Conservation (phyloP, 2,888 invertebrate genomes). For the Embidobia sp. region DNA sequence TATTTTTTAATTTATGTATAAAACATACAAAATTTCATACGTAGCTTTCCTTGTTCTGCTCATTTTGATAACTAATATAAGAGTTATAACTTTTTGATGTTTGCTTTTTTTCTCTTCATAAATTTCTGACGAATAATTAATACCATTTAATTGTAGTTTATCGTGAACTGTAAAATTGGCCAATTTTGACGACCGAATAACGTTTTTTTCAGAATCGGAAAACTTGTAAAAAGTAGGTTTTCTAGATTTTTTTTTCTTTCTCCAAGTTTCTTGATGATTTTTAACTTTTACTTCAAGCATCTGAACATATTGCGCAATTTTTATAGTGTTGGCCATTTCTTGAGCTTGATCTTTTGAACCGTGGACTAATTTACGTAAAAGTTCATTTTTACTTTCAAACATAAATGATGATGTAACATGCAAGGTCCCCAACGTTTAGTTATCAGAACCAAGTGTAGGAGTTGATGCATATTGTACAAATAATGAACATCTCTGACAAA, state of each 20-base stretch:
- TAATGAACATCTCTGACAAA: conserved; percentile 7
- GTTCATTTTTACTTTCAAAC: neutral
- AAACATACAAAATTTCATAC: too few species aligned
- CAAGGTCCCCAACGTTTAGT: conserved; percentile 2
- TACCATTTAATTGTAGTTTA: neutral
- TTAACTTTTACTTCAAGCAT: neutral
- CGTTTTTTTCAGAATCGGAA: neutral
- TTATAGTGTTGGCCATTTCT: neutral
- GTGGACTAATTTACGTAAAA: neutral
- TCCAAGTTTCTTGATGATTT: neutral
- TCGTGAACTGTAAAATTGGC: neutral
- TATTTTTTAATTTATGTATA: too few species aligned
- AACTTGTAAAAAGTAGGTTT: too few species aligned
- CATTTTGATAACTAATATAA: neutral
- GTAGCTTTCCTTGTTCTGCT: neutral
- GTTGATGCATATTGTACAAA: conserved; percentile 6
- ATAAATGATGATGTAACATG: neutral
- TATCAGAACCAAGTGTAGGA: neutral
- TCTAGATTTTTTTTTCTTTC: neutral
- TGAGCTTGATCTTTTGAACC: neutral
- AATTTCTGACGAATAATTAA: neutral
- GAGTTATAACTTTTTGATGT: conserved; percentile 2
- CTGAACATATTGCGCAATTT: neutral
- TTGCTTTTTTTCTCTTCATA: neutral
- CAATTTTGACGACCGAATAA: neutral